Base-by-base conservation (phyloP, 2,888 invertebrate species). In the Asteroscopus sphinx region DNA sequence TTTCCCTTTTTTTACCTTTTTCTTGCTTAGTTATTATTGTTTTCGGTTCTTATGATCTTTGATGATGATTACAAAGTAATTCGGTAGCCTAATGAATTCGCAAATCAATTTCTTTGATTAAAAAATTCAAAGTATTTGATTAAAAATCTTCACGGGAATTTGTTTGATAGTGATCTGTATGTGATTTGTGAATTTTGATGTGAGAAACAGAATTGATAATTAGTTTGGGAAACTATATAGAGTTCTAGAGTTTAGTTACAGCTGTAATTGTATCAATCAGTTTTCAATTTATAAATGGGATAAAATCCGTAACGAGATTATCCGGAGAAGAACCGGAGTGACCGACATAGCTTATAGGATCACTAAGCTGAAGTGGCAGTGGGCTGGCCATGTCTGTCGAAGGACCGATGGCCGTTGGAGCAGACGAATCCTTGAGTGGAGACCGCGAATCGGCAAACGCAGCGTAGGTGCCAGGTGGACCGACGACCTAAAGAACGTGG, bases 31-130 rank as follows among this genome's bases (percentile, higher is more conserved):
- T 77, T 80, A 80, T 87, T 87, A 88, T 87, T 88, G 88, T 88
- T 89, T 89, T 87, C 82, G 82, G 85, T 62, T 40, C 77, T 76
- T 85, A 74, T 80, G 80, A 80, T 77, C 73, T 78, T 46, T 87
- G 86, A 87, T 87, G 86, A 88, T 87, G 86, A 87, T 86, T 80
- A 78, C 73, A 72, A 73, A 73, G 84, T 87, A 87, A 81, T 80
- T 56, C 79, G 70, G 85, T 73, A 77, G 81, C 69, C 49, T 87
- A 83, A 88, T 88, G 85, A 88, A 88, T 87, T 81, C 79, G 76
- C 76, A 30, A 75, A 69, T 75, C 47, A 63, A 75, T 73, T 65
- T 55, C n/a, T 53, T 62, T 53, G 51, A 39, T 45, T 39, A 56
- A 51, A 36, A 26, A 11, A 2, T 54, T 70, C 42, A 21, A 33